Evolutionary conservation across 2,888 invertebrate species (phyloP).

Genomic region (Calliphora vomitoria): DNA sequence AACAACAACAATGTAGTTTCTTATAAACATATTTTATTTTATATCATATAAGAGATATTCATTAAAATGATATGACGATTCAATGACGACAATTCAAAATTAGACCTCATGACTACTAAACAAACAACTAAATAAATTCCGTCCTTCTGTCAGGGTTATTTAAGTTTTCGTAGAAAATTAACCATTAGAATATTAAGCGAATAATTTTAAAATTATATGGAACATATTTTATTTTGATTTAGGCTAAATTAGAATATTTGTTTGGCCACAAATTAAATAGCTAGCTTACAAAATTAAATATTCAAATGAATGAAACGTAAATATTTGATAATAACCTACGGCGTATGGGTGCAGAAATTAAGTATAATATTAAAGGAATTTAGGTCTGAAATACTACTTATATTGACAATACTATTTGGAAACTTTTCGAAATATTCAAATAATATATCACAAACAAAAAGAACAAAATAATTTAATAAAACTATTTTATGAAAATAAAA

Average conservation of each 20-base stretch:
- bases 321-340: background rate
- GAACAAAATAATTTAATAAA: too few species aligned
- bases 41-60: background rate
- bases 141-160: slow-evolving; percentile 49
- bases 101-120: slow-evolving; percentile 47
- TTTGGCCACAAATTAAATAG: background rate
- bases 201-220: slow-evolving; percentile 10
- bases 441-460: too few species aligned
- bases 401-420: too few species aligned
- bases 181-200: slow-evolving; percentile 8
- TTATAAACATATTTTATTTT: background rate
- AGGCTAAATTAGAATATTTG: too few species aligned
- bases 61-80: slow-evolving; percentile 50
- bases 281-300: background rate
- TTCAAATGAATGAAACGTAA: background rate
- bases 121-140: slow-evolving; percentile 33
- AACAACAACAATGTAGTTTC: too few species aligned
- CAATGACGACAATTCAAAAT: slow-evolving; percentile 55
- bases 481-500: too few species aligned
- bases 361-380: too few species aligned
- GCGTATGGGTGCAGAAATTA: too few species aligned
- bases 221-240: background rate
- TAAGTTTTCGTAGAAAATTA: slow-evolving; percentile 6
- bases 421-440: too few species aligned
- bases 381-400: background rate